phyloP scores from a whole-genome alignment of 2,113 vertebrate genomes.

The Oreochromis niloticus region DNA sequence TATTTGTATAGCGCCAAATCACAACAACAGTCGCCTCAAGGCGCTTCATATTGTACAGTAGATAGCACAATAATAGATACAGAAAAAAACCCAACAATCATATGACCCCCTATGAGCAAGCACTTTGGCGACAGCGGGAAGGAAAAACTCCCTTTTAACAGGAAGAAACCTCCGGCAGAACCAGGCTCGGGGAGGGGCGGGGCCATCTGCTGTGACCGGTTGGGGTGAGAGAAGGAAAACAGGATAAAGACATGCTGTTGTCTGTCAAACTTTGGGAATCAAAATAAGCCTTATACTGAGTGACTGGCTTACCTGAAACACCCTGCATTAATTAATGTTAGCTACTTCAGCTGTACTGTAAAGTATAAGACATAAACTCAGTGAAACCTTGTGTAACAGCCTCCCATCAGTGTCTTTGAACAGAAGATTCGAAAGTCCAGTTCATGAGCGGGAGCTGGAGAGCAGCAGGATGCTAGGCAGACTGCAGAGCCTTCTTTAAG shows the following conservation, averaged over 20 bases:
- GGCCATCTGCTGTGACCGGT: background rate
- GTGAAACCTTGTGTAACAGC: background rate
- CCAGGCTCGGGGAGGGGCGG: background rate
- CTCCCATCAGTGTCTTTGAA: background rate
- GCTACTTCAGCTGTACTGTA: background rate
- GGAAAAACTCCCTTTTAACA: background rate
- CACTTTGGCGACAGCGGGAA: background rate
- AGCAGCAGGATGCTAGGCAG: background rate
- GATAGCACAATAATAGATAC: too few relatives aligned
- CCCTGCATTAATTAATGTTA: background rate
- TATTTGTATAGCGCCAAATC: background rate
- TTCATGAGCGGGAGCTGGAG: background rate
- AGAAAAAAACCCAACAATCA: too few relatives aligned
- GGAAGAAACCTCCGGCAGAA: background rate
- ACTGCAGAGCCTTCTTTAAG: background rate
- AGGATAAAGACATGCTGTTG: background rate
- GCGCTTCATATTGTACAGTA: too few relatives aligned
- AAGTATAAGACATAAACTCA: background rate
- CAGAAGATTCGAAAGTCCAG: background rate
- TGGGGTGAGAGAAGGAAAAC: background rate
- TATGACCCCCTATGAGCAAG: accelerated
- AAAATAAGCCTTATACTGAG: background rate
- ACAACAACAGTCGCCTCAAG: too few relatives aligned
- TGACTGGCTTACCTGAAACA: background rate
- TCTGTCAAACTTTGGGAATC: background rate